phyloP scores from a whole-genome alignment of 2,797 vertebrate species.

The Tamandua tetradactyla region DNA sequence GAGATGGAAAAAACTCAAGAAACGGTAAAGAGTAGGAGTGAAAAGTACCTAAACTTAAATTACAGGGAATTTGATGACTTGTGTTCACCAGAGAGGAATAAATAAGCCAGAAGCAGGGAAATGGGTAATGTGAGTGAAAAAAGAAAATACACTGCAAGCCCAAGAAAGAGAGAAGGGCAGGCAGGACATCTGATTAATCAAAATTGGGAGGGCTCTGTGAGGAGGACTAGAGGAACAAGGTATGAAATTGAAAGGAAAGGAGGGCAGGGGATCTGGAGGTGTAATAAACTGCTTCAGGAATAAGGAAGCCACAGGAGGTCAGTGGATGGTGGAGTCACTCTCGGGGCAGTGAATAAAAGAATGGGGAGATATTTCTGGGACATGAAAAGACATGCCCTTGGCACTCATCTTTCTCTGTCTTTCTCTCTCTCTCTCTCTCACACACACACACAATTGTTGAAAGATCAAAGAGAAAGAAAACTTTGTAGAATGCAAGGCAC shows the following conservation, averaged over 20 bases:
- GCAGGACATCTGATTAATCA: background rate
- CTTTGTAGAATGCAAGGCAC: background rate
- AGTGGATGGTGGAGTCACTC: accelerated
- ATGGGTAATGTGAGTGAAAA: accelerated
- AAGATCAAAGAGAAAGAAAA: background rate
- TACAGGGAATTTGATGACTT: background rate
- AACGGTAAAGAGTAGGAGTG: background rate
- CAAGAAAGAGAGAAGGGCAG: background rate
- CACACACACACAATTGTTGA: background rate
- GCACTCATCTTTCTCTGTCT: too few species aligned
- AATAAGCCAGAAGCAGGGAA: background rate
- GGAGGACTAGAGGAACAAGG: background rate
- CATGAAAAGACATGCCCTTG: background rate
- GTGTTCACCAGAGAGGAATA: background rate
- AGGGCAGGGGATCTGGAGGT: accelerated
- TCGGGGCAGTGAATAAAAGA: accelerated
- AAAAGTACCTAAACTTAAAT: background rate
- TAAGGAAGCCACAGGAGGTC: too few species aligned
- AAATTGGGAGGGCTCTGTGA: background rate
- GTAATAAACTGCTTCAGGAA: too few species aligned
- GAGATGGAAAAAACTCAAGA: background rate
- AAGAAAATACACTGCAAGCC: background rate
- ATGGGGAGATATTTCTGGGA: background rate
- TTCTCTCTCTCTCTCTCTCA: too few species aligned
- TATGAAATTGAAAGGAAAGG: accelerated